Conservation (phyloP, 2,797 vertebrate genomes). For the Oophaga sylvatica region DNA sequence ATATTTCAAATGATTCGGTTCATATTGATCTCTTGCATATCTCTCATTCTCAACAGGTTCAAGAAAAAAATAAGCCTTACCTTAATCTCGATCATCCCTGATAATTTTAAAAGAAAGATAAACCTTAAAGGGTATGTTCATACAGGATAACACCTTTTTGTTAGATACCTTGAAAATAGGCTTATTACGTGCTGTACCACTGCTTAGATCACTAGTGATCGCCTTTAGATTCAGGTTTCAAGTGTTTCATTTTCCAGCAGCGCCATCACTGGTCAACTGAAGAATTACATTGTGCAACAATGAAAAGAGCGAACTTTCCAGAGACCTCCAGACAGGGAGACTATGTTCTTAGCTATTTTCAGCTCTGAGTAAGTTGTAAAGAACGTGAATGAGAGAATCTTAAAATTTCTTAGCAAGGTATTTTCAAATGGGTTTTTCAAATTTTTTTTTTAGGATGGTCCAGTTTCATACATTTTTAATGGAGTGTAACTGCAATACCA, state of each 20-base stretch:
- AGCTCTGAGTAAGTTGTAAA: too few relatives aligned
- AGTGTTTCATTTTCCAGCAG: not conserved
- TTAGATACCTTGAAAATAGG: not conserved
- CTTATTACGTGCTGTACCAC: not conserved
- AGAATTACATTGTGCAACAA: not conserved
- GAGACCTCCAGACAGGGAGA: too few relatives aligned
- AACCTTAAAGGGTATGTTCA: not conserved
- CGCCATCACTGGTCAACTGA: not conserved
- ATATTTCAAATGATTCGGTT: not conserved
- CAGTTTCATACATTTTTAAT: too few relatives aligned
- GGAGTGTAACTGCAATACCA: too few relatives aligned
- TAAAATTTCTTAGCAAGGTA: too few relatives aligned
- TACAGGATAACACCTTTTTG: not conserved
- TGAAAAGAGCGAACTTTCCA: too few relatives aligned
- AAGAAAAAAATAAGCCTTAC: not conserved
- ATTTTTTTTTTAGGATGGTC: too few relatives aligned
- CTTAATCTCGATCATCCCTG: not conserved
- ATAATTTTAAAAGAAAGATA: not conserved
- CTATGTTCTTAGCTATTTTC: too few relatives aligned
- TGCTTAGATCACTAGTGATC: not conserved
- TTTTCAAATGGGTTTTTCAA: too few relatives aligned
- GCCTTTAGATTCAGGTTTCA: accelerated
- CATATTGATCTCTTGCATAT: not conserved
- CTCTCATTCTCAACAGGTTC: conserved; percentile 11
- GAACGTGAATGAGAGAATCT: too few relatives aligned